These are phyloP conservation scores for Dromius quadrimaculatus DNA, from an alignment of 2,888 invertebrate genomes.

Conservation along the genomic window DNA sequence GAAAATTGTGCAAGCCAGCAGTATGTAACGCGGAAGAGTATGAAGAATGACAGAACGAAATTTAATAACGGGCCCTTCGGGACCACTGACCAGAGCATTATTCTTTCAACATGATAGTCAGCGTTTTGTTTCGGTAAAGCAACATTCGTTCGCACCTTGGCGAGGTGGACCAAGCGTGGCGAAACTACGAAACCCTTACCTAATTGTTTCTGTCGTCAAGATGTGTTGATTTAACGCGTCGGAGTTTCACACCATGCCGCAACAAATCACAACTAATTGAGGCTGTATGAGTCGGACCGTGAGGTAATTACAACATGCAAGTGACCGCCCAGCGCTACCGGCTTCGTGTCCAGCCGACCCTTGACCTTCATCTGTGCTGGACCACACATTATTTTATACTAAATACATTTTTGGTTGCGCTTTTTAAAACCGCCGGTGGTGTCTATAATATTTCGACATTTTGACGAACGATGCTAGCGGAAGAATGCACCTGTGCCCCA, in stretches of 20 bases:
- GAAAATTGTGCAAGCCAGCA: constrained; percentile 29
- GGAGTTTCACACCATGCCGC: constrained; percentile 29
- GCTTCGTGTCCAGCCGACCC: constrained; percentile 13
- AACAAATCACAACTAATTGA: constrained; percentile 49
- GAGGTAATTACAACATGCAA: constrained; percentile 48
- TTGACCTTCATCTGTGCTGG: constrained; percentile 28
- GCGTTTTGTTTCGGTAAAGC: constrained; percentile 27
- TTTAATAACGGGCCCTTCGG: constrained; percentile 36
- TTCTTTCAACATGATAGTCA: constrained; percentile 47
- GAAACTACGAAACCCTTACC: constrained; percentile 21
- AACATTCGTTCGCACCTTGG: no score
- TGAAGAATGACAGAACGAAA: constrained; percentile 48
- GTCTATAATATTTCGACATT: constrained; percentile 36
- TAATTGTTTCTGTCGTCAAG: constrained; percentile 45
- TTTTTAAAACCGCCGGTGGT: background rate
- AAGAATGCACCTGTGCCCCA: constrained; percentile 29
- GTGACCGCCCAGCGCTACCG: constrained; percentile 51
- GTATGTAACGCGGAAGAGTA: constrained; percentile 3
- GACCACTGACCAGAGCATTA: constrained; percentile 26
- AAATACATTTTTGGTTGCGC: background rate
- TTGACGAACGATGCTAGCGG: constrained; percentile 36
- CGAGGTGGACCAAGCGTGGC: constrained; percentile 31
- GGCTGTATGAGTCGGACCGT: constrained; percentile 32
- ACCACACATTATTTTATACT: no score
- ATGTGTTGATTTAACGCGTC: constrained; percentile 38